Base-by-base conservation (phyloP, 2,888 invertebrate genomes). In the Blastobasis adustella region DNA sequence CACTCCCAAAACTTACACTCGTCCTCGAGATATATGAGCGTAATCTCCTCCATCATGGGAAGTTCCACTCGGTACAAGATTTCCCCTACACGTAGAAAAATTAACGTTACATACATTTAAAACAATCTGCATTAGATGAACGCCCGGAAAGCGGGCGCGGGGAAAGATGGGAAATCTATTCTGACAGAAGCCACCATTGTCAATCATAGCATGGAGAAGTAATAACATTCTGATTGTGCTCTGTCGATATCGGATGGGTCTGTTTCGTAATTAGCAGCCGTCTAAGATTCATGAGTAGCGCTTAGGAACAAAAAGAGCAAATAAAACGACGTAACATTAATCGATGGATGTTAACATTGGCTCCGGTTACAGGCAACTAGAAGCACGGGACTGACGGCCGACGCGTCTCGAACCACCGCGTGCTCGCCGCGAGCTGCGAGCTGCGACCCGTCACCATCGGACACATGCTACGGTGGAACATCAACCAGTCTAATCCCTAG, bases 61-160 rank as follows among this genome's bases (percentile, higher is more conserved):
- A 95, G 94, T 93, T 95, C 94, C 93, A 95, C 95, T 91, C 95
- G 94, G 92, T 94, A 95, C 93, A 95, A 94, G 93, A 95, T 95
- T 93, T 95, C 95, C 91, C 93, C 93, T 89, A 89, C 82, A 89
- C 86, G 87, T 88, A 89, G 81, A 89, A 89, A 89, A 87, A 89
- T 88, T 83, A 82, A 82, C 81, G 88, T 89, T 89, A 88, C 78
- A 83, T 77, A 85, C 69, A 80, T 81, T 80, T 78, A 73, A 67
- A 70, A 71, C 63, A 23, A 73, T 68, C 65, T 73, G 65, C 63
- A 61, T 56, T 58, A 64, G 63, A 62, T 23, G 23, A 58, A 58
- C 51, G 63, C 59, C 65, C 60, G 60, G 58, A 52, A 41, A 51
- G 52, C 56, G 60, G 63, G 59, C 62, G 58, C 59, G 62, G 58